phyloP scores from a whole-genome alignment of 2,888 invertebrate genomes.

The Cordilura impudica region DNA sequence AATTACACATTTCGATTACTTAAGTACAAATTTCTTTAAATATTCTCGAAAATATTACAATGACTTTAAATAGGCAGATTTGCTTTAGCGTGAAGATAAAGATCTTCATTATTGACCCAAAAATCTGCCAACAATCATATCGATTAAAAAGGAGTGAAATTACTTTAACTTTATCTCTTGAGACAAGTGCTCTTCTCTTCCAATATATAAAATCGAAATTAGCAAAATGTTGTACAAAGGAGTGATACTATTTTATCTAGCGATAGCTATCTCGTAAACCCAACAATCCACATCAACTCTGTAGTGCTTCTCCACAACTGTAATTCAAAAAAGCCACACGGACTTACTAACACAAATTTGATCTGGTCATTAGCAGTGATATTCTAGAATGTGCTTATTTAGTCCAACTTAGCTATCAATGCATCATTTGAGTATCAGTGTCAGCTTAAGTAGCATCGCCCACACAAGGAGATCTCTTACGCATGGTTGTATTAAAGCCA shows the following conservation, averaged over 20 bases:
- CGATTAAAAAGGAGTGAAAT: too few species aligned
- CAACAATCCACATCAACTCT: background rate
- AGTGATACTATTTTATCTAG: background rate
- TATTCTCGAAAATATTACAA: too few species aligned
- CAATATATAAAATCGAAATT: too few species aligned
- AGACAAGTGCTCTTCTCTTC: too few species aligned
- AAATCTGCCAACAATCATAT: too few species aligned
- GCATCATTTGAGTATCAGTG: background rate
- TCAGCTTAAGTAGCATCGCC: background rate
- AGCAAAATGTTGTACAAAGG: too few species aligned
- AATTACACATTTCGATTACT: too few species aligned
- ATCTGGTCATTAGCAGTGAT: background rate
- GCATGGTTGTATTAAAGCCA: background rate
- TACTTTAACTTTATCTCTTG: too few species aligned
- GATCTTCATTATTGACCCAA: too few species aligned
- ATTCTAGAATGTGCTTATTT: background rate
- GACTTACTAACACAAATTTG: background rate
- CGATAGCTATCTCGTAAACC: background rate
- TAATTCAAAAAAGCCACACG: background rate
- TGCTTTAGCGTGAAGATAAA: too few species aligned
- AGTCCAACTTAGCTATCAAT: background rate
- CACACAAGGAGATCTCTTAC: background rate
- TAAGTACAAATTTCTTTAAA: too few species aligned
- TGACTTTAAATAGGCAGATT: too few species aligned
- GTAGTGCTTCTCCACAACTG: background rate